These are phyloP conservation scores for Leptodirus hochenwartii DNA, from an alignment of 2,888 invertebrate species.

Conservation along the genomic window DNA sequence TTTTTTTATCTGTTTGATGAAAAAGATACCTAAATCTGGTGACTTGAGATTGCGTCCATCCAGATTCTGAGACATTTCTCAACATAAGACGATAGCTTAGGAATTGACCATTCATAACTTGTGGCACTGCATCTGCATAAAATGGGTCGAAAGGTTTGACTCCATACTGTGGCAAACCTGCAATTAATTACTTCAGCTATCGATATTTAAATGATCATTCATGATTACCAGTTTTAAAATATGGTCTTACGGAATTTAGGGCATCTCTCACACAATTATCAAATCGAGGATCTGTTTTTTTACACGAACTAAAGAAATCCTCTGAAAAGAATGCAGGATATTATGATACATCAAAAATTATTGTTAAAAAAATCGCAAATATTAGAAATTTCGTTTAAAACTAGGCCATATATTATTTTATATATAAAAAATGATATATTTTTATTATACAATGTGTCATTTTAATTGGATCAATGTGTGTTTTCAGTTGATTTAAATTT, in stretches of 20 bases:
- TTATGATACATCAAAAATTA: no score
- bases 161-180: slow-evolving; percentile 54
- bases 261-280: slow-evolving; percentile 55
- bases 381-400: no score
- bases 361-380: slow-evolving; percentile 2
- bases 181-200: no score
- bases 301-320: slow-evolving; percentile 36
- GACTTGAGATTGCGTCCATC: slow-evolving; percentile 59
- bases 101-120: slow-evolving; percentile 39
- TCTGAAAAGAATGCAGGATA: slow-evolving; percentile 22
- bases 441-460: no score
- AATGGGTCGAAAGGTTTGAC: slow-evolving; percentile 67
- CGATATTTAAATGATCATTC: no score
- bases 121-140: slow-evolving; percentile 44
- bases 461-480: no score
- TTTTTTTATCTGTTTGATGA: no score
- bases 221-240: slow-evolving; percentile 47
- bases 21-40: slow-evolving; percentile 58
- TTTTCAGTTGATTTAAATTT: no score
- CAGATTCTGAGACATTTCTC: slow-evolving; percentile 55
- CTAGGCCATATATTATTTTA: no score
- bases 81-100: slow-evolving; percentile 51
- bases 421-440: no score
- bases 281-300: slow-evolving; percentile 39
- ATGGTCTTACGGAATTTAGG: slow-evolving; percentile 50